Percentiles rank a stretch among this genome's conserved stretches.
phyloP scores from a whole-genome alignment of 2,888 invertebrate species.

The Anodontia alba region DNA sequence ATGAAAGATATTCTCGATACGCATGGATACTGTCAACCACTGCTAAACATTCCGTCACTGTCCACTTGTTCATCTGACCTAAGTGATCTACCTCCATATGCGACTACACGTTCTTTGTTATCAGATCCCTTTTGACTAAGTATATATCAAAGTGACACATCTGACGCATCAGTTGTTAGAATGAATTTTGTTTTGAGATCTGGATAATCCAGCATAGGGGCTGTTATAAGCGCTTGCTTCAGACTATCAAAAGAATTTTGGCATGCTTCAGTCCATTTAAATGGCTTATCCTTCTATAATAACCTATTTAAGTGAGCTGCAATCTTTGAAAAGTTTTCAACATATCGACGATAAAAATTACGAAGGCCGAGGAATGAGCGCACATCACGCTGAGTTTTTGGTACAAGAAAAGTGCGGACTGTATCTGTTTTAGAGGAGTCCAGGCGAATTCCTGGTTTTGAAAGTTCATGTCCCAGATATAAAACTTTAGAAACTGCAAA shows the following conservation, averaged over 20 bases:
- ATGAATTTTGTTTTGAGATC: background rate
- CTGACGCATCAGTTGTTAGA: background rate
- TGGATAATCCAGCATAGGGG: background rate
- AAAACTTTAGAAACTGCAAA: slow-evolving; percentile 45
- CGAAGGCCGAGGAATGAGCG: background rate
- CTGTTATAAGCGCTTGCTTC: background rate
- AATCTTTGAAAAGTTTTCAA: background rate
- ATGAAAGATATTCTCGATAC: background rate
- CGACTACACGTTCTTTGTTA: background rate
- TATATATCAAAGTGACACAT: background rate
- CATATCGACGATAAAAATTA: background rate
- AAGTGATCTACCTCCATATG: background rate
- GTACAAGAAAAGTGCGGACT: background rate
- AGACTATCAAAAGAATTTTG: background rate
- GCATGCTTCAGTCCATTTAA: background rate
- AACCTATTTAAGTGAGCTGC: background rate
- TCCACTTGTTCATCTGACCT: background rate
- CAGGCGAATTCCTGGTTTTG: background rate
- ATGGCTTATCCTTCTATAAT: background rate
- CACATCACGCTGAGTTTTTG: background rate
- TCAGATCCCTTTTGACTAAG: background rate
- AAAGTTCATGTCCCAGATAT: slow-evolving; percentile 49
- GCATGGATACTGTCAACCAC: background rate
- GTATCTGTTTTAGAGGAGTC: background rate
- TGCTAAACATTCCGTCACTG: background rate